Conservation (phyloP, 2,888 invertebrate species). For the Saturnia pavonia region DNA sequence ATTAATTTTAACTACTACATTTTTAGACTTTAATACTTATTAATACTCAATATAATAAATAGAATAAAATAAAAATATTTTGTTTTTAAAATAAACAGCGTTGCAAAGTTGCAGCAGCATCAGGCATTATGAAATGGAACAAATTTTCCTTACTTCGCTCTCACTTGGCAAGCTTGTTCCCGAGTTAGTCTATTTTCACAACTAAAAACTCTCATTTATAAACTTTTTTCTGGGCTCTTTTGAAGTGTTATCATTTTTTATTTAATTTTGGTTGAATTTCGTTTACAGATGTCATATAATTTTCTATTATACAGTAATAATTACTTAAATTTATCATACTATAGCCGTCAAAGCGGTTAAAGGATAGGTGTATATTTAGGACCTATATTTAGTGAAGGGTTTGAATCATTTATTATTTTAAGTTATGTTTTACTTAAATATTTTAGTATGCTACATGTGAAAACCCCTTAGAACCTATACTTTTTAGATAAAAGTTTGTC, state of each 20-base stretch:
- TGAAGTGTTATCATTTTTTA: constrained; percentile 24
- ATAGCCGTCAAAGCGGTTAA: not conserved
- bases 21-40: too few species aligned
- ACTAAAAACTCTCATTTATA: constrained; percentile 72
- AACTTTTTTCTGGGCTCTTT: constrained; percentile 56
- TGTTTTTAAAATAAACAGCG: constrained; percentile 24
- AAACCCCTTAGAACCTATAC: not conserved
- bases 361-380: too few species aligned
- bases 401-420: too few species aligned
- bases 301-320: not conserved
- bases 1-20: too few species aligned
- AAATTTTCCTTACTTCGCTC: constrained; percentile 76
- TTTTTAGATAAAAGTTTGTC: not conserved
- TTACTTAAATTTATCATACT: not conserved
- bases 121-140: constrained; percentile 40
- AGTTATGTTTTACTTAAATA: too few species aligned
- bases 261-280: not conserved
- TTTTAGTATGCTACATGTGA: not conserved
- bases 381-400: too few species aligned
- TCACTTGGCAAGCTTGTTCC: constrained; percentile 62
- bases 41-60: not conserved
- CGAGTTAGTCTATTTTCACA: constrained; percentile 62
- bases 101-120: constrained; percentile 23
- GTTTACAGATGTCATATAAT: not conserved
- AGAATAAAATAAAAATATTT: constrained; percentile 18